Percentiles rank a stretch among this genome's conserved stretches.
Conservation (phyloP, 1,140 invertebrate species). For the Diuraphis noxia region DNA sequence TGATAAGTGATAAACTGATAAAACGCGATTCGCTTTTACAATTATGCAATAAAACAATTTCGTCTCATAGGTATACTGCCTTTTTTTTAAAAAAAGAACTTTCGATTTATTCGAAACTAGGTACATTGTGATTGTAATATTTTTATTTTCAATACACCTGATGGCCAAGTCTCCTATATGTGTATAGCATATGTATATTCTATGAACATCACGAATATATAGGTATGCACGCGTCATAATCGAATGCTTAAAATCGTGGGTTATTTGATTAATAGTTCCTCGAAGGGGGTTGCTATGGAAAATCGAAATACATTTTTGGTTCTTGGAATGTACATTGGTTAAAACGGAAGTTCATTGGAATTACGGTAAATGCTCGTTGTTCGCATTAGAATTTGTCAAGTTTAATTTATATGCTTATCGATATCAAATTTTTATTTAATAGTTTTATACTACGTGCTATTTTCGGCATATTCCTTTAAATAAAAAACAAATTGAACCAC, state of each 20-base stretch:
- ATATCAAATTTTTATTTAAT: neutral
- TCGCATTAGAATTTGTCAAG: neutral
- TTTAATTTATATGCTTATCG: neutral
- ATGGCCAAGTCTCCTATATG: neutral
- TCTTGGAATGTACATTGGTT: neutral
- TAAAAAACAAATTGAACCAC: neutral
- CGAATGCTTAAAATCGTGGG: neutral
- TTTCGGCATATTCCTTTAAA: neutral
- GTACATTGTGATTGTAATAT: neutral
- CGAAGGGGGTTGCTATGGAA: slow-evolving; percentile 28
- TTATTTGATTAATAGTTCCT: slow-evolving; percentile 16
- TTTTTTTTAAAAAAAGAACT: neutral
- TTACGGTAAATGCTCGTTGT: neutral
- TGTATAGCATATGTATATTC: neutral
- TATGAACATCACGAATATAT: neutral
- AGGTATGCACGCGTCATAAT: neutral
- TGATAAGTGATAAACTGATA: too few relatives aligned
- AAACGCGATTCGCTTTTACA: neutral
- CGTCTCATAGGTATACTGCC: neutral
- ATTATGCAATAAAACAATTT: neutral
- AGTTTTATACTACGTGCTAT: neutral
- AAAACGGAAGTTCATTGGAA: neutral
- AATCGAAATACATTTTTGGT: neutral
- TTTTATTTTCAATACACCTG: neutral
- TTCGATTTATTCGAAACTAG: neutral